phyloP scores from a whole-genome alignment of 2,113 vertebrate species.

The Furnarius figulus region DNA sequence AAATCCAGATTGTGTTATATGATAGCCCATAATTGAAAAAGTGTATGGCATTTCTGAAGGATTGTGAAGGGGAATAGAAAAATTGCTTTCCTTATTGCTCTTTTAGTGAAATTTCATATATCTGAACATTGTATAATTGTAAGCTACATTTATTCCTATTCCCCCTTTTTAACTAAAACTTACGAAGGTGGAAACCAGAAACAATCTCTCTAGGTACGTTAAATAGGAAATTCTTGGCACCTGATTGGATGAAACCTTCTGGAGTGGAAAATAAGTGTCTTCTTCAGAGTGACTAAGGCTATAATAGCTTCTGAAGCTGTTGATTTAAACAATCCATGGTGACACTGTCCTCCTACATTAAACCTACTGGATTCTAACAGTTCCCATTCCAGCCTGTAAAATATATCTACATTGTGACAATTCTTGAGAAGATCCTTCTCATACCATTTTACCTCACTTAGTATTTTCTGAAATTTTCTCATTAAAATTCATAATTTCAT shows the following conservation, averaged over 20 bases:
- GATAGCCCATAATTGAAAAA: neutral
- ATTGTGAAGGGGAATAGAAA: neutral
- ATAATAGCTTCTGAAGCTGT: neutral
- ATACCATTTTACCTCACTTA: neutral
- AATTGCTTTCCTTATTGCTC: neutral
- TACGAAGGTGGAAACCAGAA: neutral
- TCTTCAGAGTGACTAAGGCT: neutral
- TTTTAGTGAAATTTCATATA: neutral
- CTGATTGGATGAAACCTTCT: neutral
- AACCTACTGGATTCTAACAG: neutral
- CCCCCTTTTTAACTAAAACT: neutral
- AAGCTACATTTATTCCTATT: neutral
- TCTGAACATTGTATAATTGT: neutral
- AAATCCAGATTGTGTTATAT: neutral
- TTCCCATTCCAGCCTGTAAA: neutral
- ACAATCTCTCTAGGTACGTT: neutral
- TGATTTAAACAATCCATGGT: neutral
- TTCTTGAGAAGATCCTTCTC: neutral
- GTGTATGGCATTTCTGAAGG: neutral
- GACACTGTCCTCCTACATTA: neutral
- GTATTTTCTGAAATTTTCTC: neutral
- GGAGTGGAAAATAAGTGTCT: neutral
- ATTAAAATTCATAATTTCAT: neutral
- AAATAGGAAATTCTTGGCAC: neutral
- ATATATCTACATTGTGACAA: neutral